Conservation (phyloP, 2,888 invertebrate species). For the Cactoblastis cactorum region DNA sequence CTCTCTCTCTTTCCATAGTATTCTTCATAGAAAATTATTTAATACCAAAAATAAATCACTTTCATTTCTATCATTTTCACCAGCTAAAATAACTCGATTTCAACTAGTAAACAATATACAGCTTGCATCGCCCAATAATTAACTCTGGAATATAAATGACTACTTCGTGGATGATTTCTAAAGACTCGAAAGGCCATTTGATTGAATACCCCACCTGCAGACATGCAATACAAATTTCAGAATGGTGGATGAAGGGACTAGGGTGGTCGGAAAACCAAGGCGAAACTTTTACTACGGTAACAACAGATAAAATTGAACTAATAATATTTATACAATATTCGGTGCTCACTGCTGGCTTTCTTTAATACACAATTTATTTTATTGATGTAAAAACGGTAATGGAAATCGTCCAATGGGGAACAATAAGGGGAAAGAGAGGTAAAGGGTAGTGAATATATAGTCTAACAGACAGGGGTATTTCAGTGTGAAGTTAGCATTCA, state of each 20-base stretch:
- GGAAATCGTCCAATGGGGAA: conserved; percentile 23
- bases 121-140: conserved; percentile 28
- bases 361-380: too few relatives aligned
- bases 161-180: conserved; percentile 22
- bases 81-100: neutral
- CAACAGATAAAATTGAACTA: neutral
- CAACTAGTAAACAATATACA: neutral
- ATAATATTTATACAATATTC: neutral
- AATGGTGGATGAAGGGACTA: conserved; percentile 38
- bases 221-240: conserved; percentile 60
- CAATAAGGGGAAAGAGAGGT: conserved; percentile 15
- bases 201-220: conserved; percentile 65
- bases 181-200: conserved; percentile 36
- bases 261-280: conserved; percentile 33
- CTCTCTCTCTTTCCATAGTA: too few relatives aligned
- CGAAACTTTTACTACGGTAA: conserved; percentile 19
- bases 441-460: conserved; percentile 30
- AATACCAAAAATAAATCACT: too few relatives aligned
- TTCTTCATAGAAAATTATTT: too few relatives aligned
- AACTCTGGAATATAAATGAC: conserved; percentile 33
- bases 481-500: conserved; percentile 39
- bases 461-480: conserved; percentile 16
- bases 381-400: conserved; percentile 25
- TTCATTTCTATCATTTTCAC: neutral
- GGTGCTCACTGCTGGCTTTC: conserved; percentile 29